Percentiles rank a stretch among this genome's conserved stretches.
These are phyloP conservation scores for Cygnus atratus DNA, from an alignment of 2,113 vertebrate species.

Conservation along the genomic window DNA sequence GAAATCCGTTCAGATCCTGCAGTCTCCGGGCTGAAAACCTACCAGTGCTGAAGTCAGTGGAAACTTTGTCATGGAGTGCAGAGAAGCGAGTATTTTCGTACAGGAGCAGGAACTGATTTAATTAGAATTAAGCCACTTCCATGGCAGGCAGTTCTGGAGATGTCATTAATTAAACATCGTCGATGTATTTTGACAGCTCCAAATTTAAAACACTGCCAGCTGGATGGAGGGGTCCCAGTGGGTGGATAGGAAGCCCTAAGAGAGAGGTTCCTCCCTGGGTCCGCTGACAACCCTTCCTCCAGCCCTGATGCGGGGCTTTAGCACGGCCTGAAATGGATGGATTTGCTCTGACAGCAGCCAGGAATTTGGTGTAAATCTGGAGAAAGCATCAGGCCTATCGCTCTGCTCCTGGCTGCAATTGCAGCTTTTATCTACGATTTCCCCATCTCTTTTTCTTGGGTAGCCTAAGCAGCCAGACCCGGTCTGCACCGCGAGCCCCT, in stretches of 20 bases:
- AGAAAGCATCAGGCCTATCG: not conserved
- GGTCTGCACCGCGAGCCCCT: not conserved
- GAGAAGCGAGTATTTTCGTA: not conserved
- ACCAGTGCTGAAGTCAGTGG: not conserved
- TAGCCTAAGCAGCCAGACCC: not conserved
- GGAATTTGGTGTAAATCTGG: not conserved
- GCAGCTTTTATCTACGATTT: not conserved
- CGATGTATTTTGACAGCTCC: not conserved
- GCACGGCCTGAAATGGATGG: not conserved
- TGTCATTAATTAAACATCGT: not conserved
- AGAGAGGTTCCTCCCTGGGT: not conserved
- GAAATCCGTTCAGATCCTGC: not conserved
- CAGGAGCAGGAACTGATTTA: not conserved
- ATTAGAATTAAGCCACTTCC: not conserved
- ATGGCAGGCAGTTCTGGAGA: not conserved
- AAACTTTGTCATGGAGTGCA: not conserved
- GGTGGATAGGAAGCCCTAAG: not conserved
- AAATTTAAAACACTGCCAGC: not conserved
- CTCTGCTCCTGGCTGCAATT: not conserved
- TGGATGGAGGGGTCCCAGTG: not conserved
- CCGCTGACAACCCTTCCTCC: not conserved
- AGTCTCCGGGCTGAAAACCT: not conserved
- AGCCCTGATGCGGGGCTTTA: not conserved
- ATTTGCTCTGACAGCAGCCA: not conserved
- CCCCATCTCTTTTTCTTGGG: not conserved